Evolutionary conservation across 2,113 vertebrate genomes (phyloP), one percentile per base, ranked within the genome.

Genomic region (Seriola quinqueradiata): DNA sequence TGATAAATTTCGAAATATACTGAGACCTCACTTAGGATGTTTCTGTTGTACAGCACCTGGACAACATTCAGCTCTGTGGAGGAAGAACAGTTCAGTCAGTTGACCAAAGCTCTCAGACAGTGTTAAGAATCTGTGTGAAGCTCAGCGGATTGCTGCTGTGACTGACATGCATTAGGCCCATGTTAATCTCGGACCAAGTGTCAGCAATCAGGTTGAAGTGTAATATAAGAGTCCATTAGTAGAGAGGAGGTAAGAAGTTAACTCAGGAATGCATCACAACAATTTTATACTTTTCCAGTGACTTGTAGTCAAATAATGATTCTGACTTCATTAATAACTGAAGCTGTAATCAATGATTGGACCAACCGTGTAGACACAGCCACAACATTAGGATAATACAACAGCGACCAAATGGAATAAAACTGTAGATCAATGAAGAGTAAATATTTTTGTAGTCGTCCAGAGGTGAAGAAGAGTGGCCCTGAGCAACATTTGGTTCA

Each of bases 171-270:
- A 55, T 64, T 63, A 77, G 9, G 52, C 40, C 23, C 44, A 13
- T 88, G 63, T 76, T 84, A 72, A 72, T 75, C 66, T 80, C 81
- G 63, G 69, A 78, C 82, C 87, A 86, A 81, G 71, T 75, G 63
- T 69, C 42, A 50, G 63, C 73, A 83, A 63, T 83, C 79, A 82
- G 68, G 59, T 46, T 59, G 28, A 54, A 57, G 57, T 63, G 16
- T 79, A 40, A 58, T 34, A 48, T 59, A 46, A 19, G 57, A 74
- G 48, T 64, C 17, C 32, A 23, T 75, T 28, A 40, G n/a, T 59
- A 21, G 48, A 58, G 11, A 42, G 42, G 40, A 42, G 40, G 40
- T 8, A 32, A 44, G 12, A n/a, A 73, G 52, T 76, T 55, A 76
- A 76, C 86, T 88, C 82, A 82, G 82, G 79, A 82, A 77, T 64